A percentile compares a stretch with the other conserved stretches of the same genome.
Conservation (phyloP, 2,888 invertebrate species). For the Lithophane leautieri region DNA sequence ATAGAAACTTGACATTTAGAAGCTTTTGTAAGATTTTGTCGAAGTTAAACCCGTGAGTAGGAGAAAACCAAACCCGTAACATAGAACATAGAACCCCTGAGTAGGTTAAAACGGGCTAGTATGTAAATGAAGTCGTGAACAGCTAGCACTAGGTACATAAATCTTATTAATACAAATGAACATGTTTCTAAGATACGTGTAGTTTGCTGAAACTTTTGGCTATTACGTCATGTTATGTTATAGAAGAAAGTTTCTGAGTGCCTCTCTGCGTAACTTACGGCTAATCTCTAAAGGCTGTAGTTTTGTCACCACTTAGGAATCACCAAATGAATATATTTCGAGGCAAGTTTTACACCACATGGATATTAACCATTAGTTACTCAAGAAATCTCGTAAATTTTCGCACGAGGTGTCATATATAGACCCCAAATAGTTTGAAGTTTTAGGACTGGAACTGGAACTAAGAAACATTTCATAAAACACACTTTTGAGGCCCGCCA, state of each 20-base stretch:
- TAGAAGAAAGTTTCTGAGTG: constrained; percentile 19
- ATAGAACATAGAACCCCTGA: too few relatives aligned
- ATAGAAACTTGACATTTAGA: not conserved
- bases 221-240: not conserved
- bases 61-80: too few relatives aligned
- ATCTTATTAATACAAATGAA: not conserved
- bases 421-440: constrained; percentile 10
- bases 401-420: not conserved
- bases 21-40: not conserved
- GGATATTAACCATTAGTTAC: not conserved
- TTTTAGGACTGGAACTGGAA: not conserved
- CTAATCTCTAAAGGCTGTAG: constrained; percentile 19
- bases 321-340: not conserved
- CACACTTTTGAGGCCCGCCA: not conserved
- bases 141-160: constrained; percentile 8
- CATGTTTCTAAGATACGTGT: not conserved
- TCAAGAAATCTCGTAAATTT: constrained; percentile 17
- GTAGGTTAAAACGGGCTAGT: not conserved
- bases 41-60: not conserved
- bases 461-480: not conserved
- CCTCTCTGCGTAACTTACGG: not conserved
- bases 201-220: not conserved
- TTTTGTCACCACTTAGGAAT: constrained; percentile 19
- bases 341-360: constrained; percentile 5
- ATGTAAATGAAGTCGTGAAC: not conserved